Base-by-base conservation (phyloP, 2,113 vertebrate species). In the Campylomormyrus numenius region DNA sequence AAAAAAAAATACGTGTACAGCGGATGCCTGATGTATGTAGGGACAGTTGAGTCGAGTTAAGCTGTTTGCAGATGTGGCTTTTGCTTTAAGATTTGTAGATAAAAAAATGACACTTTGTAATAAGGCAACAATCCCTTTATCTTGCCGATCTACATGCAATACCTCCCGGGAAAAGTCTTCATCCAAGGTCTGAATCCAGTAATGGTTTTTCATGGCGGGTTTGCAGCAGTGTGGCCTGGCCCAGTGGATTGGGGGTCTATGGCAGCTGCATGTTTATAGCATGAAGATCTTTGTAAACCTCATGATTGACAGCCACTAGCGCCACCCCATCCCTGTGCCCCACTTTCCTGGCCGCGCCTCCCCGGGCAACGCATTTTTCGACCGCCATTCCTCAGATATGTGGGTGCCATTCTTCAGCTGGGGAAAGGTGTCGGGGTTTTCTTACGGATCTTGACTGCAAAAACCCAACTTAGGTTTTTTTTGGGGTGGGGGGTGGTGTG, bases 41-140 rank as follows among this genome's bases (percentile, higher is more conserved):
- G 77, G 83, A 88, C 83, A 89, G 90, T 84, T 89, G 90, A 93
- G 88, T 70, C 35, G 42, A 70, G 92, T 92, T 90, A 92, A 91
- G 93, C 45, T 27, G 39, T 17, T 85, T 17, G 80, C 39, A 21
- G 66, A 48, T 52, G 21, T 15, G 27, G 62, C 19, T 70, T 85
- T 66, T 27, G 85, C 48, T 90, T 62, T 87, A 50, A 70, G 85
- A 49, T 70, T 48, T 90, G 53, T 74, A 87, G 62, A 90, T 87
- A 52, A 53, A 27, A 56, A 66, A 77, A 21, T 88, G 92, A 92
- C 93, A 92, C 92, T 92, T 86, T 91, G 94, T 94, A 93, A 93
- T 92, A 93, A 94, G 93, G 95, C 95, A 96, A 95, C 92, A 90
- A 95, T 96, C 96, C 95, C 96, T 96, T 96, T 96, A 96, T 93